Evolutionary conservation across 2,888 invertebrate species (phyloP), one percentile per base, ranked within the genome.

Genomic region (Drosophila fulvimacula): DNA sequence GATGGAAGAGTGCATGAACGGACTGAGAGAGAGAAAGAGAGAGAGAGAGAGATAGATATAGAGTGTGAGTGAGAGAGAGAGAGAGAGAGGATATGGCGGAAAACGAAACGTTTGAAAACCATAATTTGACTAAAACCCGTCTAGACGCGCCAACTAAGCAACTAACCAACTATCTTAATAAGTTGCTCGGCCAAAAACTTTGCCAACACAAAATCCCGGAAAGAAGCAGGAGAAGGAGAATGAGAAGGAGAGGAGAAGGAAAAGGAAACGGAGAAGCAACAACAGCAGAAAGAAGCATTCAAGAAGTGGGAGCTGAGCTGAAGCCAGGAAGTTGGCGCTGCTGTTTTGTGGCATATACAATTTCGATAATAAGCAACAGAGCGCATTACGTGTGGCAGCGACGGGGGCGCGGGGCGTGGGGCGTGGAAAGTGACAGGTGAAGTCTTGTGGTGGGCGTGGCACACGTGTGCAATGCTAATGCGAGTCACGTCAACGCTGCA

Each of bases 401-500:
- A 10, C 0, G n/a, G 9, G 6, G 32, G 19, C 9, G 19, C 5
- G 13, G 30, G 10, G 17, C 7, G 30, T 30, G 58, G 4, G 34
- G 4, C 3, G 51, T 17, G 17, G 9, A 48, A 17, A n/a, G 7
- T 30, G 30, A 48, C 46, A 48, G 46, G 46, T 48, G 30, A 5
- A 27, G 30, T 17, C 11, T 15, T 11, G 46, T 11, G 46, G 69
- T 58, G 81, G 73, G 62, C 82, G 65, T 76, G 66, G 66, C 76
- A 64, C 76, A 78, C 79, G 69, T 81, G 83, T 81, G 76, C 77
- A 77, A 77, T 70, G 82, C 76, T 87, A 81, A 88, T 88, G 86
- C 88, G 80, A 85, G 85, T 85, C 85, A 85, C 85, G 85, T 88
- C 85, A 85, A 81, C 88, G 79, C 88, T 81, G 88, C 84, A 87